Evolutionary conservation across 2,113 vertebrate genomes (phyloP).

Genomic region (Gracilinanus agilis): DNA sequence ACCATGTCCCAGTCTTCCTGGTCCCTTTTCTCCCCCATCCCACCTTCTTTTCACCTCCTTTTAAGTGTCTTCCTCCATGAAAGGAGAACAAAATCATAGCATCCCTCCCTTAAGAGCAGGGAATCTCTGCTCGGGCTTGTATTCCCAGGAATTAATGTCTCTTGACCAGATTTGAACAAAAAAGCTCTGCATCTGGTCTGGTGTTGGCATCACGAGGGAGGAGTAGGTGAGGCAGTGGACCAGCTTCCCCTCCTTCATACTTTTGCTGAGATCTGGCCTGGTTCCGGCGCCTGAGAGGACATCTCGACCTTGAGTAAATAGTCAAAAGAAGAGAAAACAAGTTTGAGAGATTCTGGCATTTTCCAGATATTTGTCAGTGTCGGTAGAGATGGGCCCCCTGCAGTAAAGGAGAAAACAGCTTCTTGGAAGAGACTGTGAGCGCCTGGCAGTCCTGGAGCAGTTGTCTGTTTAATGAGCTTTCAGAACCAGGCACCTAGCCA

Average conservation of each 20-base stretch:
- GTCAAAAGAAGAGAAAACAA: not conserved
- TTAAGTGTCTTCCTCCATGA: not conserved
- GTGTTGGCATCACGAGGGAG: not conserved
- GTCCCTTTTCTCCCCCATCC: not conserved
- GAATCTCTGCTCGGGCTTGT: not conserved
- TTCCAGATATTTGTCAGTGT: not conserved
- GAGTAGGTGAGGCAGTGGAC: not conserved
- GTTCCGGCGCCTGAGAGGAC: not conserved
- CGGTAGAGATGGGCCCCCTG: not conserved
- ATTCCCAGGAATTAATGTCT: not conserved
- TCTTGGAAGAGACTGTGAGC: not conserved
- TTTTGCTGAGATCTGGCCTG: not conserved
- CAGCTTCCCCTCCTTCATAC: not conserved
- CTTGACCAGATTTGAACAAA: not conserved
- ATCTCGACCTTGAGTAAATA: not conserved
- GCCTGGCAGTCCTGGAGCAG: not conserved
- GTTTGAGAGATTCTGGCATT: not conserved
- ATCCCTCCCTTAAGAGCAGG: fast-evolving
- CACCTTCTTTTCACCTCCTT: not conserved
- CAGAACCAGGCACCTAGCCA: not conserved
- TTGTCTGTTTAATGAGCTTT: not conserved
- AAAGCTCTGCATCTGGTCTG: not conserved
- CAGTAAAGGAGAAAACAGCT: not conserved
- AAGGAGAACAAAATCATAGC: too few species aligned
- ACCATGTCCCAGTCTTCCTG: not conserved